phyloP scores from a whole-genome alignment of 2,888 invertebrate species.

The Odontothrips loti region DNA sequence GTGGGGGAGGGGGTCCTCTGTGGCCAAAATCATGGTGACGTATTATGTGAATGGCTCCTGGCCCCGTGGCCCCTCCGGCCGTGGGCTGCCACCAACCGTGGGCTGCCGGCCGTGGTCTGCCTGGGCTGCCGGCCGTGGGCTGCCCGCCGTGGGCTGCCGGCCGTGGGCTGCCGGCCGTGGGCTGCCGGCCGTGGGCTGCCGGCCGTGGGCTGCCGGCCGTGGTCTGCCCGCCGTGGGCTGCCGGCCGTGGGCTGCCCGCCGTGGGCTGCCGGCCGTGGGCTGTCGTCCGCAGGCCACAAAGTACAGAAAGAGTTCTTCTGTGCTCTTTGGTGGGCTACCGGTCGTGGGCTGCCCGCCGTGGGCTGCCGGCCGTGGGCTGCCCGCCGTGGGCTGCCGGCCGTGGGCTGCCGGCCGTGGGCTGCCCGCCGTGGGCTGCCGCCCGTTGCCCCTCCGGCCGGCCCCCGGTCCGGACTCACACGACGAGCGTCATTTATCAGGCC shows the following conservation, averaged over 20 bases:
- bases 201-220: background rate
- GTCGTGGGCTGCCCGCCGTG: background rate
- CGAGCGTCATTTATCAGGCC: constrained; percentile 3
- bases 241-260: no score
- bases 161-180: background rate
- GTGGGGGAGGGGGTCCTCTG: no score
- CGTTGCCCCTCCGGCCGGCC: no score
- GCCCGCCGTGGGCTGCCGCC: background rate
- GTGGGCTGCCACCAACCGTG: no score
- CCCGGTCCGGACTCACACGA: background rate
- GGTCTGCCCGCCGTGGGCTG: background rate
- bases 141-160: background rate
- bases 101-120: background rate
- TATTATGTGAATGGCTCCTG: no score
- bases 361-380: background rate
- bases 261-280: no score
- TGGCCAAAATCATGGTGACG: no score
- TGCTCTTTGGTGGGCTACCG: background rate
- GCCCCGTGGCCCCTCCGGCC: background rate
- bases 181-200: no score
- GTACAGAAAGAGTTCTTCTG: no score
- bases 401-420: no score
- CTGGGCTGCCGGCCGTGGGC: background rate
- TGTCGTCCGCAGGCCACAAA: background rate
- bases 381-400: no score